Evolutionary conservation across 2,888 invertebrate genomes (phyloP).

Genomic region (Neoascia interrupta): DNA sequence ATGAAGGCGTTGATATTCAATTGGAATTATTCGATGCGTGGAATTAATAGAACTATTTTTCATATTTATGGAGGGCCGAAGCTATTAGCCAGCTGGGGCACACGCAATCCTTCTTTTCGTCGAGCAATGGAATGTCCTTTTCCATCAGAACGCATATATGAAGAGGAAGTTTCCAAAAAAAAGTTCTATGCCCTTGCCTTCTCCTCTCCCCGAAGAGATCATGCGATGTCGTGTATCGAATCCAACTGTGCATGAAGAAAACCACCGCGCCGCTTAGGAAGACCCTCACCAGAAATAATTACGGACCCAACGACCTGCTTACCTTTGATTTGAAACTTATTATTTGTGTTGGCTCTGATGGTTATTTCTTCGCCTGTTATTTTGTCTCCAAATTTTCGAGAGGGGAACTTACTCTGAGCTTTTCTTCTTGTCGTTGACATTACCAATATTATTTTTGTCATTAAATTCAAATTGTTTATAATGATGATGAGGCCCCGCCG

Average conservation of each 20-base stretch:
- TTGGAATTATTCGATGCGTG: conserved; percentile 68
- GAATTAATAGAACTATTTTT: conserved; percentile 65
- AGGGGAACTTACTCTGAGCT: conserved; percentile 5
- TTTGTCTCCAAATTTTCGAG: background rate
- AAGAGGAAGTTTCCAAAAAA: too few relatives aligned
- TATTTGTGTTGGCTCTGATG: conserved; percentile 15
- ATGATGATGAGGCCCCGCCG: conserved; percentile 61
- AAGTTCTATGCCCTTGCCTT: too few relatives aligned
- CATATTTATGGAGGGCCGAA: conserved; percentile 53
- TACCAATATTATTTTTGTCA: conserved; percentile 66
- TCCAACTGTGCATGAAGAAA: conserved; percentile 44
- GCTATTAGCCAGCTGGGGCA: conserved; percentile 39
- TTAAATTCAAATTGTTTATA: conserved; percentile 66
- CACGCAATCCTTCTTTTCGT: conserved; percentile 44
- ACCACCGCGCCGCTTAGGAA: background rate
- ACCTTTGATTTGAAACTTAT: conserved; percentile 55
- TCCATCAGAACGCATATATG: too few relatives aligned
- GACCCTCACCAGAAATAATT: conserved; percentile 28
- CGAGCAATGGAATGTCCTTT: background rate
- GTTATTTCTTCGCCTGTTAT: background rate
- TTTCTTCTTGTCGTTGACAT: conserved; percentile 26
- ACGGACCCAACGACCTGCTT: conserved; percentile 52
- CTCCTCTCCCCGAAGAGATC: background rate
- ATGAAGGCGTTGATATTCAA: conserved; percentile 67
- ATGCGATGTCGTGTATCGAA: too few relatives aligned